Evolutionary conservation across 1,140 invertebrate genomes (phyloP).

Genomic region (Mactra quadrangularis): DNA sequence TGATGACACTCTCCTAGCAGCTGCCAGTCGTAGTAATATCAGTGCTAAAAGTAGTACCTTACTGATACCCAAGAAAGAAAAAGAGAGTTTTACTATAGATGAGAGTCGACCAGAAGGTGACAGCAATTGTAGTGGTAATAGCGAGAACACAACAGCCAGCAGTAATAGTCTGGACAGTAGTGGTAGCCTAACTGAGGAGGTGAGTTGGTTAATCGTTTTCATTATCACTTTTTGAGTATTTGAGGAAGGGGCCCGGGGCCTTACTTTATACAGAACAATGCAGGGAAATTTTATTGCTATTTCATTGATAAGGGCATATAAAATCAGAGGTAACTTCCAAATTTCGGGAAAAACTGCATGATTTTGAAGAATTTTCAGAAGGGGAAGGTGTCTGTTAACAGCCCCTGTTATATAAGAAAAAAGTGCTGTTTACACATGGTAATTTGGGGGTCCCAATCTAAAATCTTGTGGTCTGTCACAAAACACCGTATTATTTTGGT

Average conservation of each 20-base stretch:
- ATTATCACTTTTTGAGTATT: neutral
- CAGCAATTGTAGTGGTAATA: constrained; percentile 15
- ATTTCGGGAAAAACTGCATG: neutral
- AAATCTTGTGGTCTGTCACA: too few relatives aligned
- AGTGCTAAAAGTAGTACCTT: constrained; percentile 45
- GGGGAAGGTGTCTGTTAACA: too few relatives aligned
- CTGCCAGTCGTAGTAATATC: constrained; percentile 26
- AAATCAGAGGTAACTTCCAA: neutral
- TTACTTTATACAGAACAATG: too few relatives aligned
- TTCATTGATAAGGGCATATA: neutral
- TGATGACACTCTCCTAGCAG: neutral
- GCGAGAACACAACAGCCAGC: constrained; percentile 19
- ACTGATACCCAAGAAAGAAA: constrained; percentile 10
- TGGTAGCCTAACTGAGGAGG: constrained; percentile 35
- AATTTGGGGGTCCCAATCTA: too few relatives aligned
- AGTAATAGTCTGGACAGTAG: constrained; percentile 17
- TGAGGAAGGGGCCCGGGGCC: too few relatives aligned
- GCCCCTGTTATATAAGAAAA: too few relatives aligned
- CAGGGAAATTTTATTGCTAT: too few relatives aligned
- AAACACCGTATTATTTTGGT: too few relatives aligned
- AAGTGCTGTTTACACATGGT: too few relatives aligned
- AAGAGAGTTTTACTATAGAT: neutral
- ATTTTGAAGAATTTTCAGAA: too few relatives aligned
- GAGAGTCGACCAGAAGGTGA: neutral
- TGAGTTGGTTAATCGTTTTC: neutral